phyloP scores from a whole-genome alignment of 2,888 invertebrate genomes.

The Myathropa florea region DNA sequence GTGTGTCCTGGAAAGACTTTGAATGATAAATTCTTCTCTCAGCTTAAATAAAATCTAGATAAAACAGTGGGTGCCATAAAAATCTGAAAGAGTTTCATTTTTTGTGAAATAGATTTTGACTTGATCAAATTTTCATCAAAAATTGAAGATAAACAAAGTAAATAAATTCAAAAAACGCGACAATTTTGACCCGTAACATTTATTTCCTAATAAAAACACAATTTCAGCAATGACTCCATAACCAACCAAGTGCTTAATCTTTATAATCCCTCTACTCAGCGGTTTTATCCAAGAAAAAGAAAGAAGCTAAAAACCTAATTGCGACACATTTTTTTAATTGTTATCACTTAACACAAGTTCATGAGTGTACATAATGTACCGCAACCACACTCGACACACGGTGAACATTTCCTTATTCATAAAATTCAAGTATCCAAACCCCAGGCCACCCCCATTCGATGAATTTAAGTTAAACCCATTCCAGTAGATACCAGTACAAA shows the following conservation, averaged over 20 bases:
- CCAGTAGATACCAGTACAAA: background rate
- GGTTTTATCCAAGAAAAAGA: constrained; percentile 62
- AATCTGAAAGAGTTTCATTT: no score
- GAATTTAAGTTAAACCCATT: background rate
- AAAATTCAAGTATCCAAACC: background rate
- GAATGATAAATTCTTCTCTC: no score
- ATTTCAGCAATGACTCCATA: constrained; percentile 13
- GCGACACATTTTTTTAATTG: constrained; percentile 53
- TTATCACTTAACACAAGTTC: background rate
- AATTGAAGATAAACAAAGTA: background rate
- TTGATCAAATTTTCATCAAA: no score
- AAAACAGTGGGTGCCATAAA: no score
- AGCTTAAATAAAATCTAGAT: no score
- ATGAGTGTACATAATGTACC: background rate
- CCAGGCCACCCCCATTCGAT: background rate
- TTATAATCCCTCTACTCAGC: constrained; percentile 61
- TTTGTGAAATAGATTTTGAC: no score
- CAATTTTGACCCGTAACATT: background rate
- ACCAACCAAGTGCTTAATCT: constrained; percentile 49
- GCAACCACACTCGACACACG: background rate
- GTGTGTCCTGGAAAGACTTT: no score
- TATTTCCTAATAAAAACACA: background rate
- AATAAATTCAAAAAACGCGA: background rate
- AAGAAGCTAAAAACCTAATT: constrained; percentile 40
- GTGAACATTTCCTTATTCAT: background rate